Evolutionary conservation across 1,140 invertebrate species (phyloP), one percentile per base, ranked within the genome.

Genomic region (Ips nitidus): DNA sequence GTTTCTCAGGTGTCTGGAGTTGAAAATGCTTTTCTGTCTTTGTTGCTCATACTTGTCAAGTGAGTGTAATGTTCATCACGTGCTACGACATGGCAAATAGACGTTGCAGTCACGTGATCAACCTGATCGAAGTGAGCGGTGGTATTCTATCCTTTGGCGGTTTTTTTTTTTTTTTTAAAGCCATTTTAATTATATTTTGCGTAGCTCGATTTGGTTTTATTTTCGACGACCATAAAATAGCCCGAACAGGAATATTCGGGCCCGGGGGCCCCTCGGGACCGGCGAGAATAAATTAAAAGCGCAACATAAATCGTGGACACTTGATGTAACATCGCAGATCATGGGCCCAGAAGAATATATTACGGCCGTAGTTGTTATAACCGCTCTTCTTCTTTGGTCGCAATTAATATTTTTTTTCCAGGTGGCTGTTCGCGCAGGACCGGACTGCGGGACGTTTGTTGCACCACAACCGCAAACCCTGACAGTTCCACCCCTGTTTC

Each of bases 391-490:
- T 69, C 59, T 64, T 63, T 64, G 59, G 67, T 69, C 67, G 67
- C 67, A 69, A 69, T 69, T 69, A 69, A 69, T 69, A 69, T 22
- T 22, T 69, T 69, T 69, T 69, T 69, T 69, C 55, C 67, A 69
- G 67, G 67, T 69, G 67, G 42, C 6, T 50, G 39, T n/a, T 52
- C 47, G 43, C n/a, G 8, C 60, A 65, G 62, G 39, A 37, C 4
- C 52, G 52, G 41, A 65, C 52, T 65, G 8, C 47, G 36, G 4
- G 5, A n/a, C 22, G 50, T 59, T 59, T 47, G n/a, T 47, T 5
- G 4, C 45, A 6, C 2, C 52, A 36, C 1, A 1, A 50, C 3
- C 22, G 7, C 45, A 50, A 1, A 55, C 2, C 8, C 2, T 55
- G n/a, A 36, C 6, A 36, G 5, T 55, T 37, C 2, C 6, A 2